phyloP scores from a whole-genome alignment of 2,888 invertebrate species.

The Chydorus sphaericus region DNA sequence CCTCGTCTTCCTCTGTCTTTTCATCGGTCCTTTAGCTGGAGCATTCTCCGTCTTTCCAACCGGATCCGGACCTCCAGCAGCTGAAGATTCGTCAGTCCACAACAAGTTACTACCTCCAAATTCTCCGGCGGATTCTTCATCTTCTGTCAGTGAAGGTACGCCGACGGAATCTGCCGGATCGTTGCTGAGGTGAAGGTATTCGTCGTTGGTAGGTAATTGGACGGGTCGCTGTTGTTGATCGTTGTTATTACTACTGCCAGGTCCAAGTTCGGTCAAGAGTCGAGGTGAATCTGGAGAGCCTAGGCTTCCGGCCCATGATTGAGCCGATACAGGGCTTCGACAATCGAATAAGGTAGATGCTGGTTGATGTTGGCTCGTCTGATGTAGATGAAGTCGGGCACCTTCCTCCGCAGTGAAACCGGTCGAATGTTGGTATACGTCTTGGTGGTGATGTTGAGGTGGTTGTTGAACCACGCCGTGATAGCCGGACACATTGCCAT shows the following conservation, averaged over 20 bases:
- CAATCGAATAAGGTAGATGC: neutral
- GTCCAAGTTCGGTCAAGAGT: conserved; percentile 4
- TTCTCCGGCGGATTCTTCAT: neutral
- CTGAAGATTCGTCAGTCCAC: neutral
- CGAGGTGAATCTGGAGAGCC: conserved; percentile 5
- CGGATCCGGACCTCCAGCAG: neutral
- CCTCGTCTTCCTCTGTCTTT: neutral
- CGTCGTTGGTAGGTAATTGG: neutral
- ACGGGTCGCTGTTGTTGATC: too few species aligned
- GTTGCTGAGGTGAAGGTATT: neutral
- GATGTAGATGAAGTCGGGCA: neutral
- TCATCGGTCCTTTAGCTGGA: neutral
- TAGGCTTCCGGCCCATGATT: conserved; percentile 7
- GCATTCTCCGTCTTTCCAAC: too few species aligned
- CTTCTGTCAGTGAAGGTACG: too few species aligned
- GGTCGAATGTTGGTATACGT: conserved; percentile 5
- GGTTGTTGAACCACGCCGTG: neutral
- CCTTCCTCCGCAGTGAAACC: conserved; percentile 2
- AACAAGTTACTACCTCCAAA: neutral
- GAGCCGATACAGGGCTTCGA: conserved; percentile 7
- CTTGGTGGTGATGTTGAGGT: neutral
- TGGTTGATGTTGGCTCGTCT: neutral
- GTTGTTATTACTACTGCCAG: neutral
- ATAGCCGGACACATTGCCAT: too few species aligned
- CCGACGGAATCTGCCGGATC: neutral